Percentiles rank a stretch among this genome's conserved stretches.
These are phyloP conservation scores for Drosophila villosipedis DNA, from an alignment of 2,888 invertebrate species.

Conservation along the genomic window DNA sequence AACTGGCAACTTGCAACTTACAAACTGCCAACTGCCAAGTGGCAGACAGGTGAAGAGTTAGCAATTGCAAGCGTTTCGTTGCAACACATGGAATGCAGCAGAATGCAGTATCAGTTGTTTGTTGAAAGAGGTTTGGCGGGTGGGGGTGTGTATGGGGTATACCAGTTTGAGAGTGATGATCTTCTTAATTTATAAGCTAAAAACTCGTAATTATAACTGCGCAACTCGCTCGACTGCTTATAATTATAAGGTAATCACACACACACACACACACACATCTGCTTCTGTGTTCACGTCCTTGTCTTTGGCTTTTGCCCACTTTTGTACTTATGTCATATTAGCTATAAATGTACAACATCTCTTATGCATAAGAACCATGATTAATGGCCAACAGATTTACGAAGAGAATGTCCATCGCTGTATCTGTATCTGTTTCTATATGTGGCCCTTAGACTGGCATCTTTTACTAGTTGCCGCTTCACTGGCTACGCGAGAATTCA, in stretches of 20 bases:
- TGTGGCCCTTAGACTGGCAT: conserved; percentile 43
- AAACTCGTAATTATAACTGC: conserved; percentile 80
- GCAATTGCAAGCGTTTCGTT: conserved; percentile 65
- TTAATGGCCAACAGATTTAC: conserved; percentile 67
- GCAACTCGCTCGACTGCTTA: conserved; percentile 67
- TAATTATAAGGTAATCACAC: conserved; percentile 70
- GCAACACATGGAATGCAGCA: conserved; percentile 74
- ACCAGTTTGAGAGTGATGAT: conserved; percentile 74
- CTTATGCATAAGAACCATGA: conserved; percentile 66
- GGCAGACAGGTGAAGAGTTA: conserved; percentile 67
- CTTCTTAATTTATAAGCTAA: conserved; percentile 81
- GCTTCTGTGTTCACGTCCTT: conserved; percentile 35
- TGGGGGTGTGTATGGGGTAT: conserved; percentile 10
- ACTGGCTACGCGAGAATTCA: conserved; percentile 50
- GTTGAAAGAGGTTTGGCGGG: not conserved
- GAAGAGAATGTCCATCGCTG: conserved; percentile 22
- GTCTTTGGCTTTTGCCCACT: conserved; percentile 72
- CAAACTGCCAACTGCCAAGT: conserved; percentile 40
- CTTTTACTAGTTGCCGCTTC: conserved; percentile 67
- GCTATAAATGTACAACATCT: conserved; percentile 75
- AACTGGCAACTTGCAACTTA: conserved; percentile 28
- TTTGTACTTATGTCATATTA: conserved; percentile 81
- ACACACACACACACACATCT: conserved; percentile 13
- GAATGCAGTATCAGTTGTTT: conserved; percentile 72
- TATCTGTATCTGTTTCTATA: conserved; percentile 15